A percentile compares a stretch with the other conserved stretches of the same genome.
Evolutionary conservation across 2,797 vertebrate genomes (phyloP).

Genomic region (Threskiornis aethiopicus): DNA sequence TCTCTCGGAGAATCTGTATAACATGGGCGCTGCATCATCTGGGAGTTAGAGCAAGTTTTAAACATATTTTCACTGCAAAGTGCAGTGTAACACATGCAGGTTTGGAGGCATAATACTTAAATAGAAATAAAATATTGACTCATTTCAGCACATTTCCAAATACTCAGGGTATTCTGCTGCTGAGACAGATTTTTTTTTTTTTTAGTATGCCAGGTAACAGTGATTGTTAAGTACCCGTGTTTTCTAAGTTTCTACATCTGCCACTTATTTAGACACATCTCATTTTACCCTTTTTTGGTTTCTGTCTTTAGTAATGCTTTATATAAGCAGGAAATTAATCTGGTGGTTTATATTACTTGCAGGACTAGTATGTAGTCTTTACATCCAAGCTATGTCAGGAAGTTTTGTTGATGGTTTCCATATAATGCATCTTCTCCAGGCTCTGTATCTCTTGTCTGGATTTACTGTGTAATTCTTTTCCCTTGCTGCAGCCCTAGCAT

Average conservation of each 20-base stretch:
- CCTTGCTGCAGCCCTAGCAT: neutral
- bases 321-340: neutral
- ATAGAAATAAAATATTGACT: neutral
- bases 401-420: neutral
- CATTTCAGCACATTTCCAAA: neutral
- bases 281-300: neutral
- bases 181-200: neutral
- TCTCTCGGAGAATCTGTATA: neutral
- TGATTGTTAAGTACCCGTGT: accelerated
- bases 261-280: neutral
- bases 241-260: neutral
- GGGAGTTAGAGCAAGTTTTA: neutral
- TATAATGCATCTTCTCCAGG: neutral
- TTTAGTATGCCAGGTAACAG: neutral
- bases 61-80: neutral
- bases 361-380: neutral
- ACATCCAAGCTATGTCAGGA: neutral
- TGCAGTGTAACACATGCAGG: neutral
- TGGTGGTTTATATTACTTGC: neutral
- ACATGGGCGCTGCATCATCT: accelerated
- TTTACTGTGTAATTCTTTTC: neutral
- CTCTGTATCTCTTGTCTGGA: neutral
- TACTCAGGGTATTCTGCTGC: neutral
- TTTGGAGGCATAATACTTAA: neutral
- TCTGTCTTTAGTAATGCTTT: neutral